Evolutionary conservation across 2,113 vertebrate species (phyloP).

Genomic region (Brienomyrus brachyistius): DNA sequence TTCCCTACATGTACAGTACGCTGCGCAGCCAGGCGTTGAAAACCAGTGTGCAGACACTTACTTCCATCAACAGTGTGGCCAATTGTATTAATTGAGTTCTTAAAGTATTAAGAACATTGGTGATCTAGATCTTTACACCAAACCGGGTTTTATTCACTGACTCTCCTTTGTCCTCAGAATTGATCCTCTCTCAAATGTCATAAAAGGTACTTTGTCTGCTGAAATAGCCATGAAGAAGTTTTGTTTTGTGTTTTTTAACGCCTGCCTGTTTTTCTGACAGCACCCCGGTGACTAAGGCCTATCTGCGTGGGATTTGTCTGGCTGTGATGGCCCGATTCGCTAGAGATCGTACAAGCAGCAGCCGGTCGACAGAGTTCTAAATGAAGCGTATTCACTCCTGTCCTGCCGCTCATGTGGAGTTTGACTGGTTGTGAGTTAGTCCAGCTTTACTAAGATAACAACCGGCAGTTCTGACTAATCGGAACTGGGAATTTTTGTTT

Average conservation of each 20-base stretch:
- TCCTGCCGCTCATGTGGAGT: constrained; percentile 32
- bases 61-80: not conserved
- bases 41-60: not conserved
- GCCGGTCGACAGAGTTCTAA: constrained; percentile 36
- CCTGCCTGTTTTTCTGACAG: not conserved
- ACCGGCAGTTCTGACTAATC: constrained; percentile 54
- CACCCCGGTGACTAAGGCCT: not conserved
- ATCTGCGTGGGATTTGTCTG: not conserved
- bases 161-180: not conserved
- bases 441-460: constrained; percentile 56
- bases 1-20: not conserved
- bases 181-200: not conserved
- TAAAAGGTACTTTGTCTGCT: not conserved
- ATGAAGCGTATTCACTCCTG: constrained; percentile 38
- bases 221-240: not conserved
- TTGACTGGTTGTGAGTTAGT: constrained; percentile 41
- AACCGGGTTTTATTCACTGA: not conserved
- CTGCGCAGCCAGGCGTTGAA: not conserved
- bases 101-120: not conserved
- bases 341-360: constrained; percentile 24
- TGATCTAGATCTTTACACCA: not conserved
- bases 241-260: not conserved
- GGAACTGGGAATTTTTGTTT: constrained; percentile 26
- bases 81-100: not conserved
- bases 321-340: constrained; percentile 30